These are phyloP conservation scores for Pogonomyrmex californicus DNA, from an alignment of 1,140 invertebrate species.

Conservation along the genomic window DNA sequence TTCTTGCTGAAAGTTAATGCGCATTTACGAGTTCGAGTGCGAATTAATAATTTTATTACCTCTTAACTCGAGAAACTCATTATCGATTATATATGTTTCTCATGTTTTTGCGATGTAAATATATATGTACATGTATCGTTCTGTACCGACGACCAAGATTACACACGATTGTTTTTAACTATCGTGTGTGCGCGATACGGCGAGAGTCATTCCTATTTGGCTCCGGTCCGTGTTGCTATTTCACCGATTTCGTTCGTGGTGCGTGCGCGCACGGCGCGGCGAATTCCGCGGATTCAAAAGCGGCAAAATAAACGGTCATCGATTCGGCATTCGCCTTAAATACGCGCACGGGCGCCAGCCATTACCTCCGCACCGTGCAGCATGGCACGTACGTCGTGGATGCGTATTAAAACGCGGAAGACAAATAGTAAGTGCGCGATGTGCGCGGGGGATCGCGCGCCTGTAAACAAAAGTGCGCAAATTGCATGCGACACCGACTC, in stretches of 20 bases:
- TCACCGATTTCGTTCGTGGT: constrained; percentile 9
- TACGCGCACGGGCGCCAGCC: constrained; percentile 17
- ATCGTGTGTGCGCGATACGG: not conserved
- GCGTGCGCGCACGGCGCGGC: not conserved
- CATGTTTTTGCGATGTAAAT: not conserved
- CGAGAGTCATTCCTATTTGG: not conserved
- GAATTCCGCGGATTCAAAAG: constrained; percentile 20
- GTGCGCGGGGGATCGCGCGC: not conserved
- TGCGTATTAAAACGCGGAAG: constrained; percentile 51
- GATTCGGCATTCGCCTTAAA: constrained; percentile 61
- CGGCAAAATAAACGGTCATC: constrained; percentile 56
- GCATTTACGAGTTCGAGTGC: not conserved
- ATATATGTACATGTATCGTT: not conserved
- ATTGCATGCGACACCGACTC: constrained; percentile 7
- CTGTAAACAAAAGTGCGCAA: constrained; percentile 57
- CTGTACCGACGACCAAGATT: too few species aligned
- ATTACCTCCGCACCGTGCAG: not conserved
- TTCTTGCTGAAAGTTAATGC: constrained; percentile 23
- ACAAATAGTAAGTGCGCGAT: constrained; percentile 28
- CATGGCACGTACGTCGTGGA: constrained; percentile 21
- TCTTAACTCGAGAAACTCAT: not conserved
- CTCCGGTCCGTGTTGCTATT: not conserved
- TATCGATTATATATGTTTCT: not conserved
- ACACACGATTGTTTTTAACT: not conserved
- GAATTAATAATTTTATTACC: constrained; percentile 20